A percentile compares a stretch with the other conserved stretches of the same genome.
Evolutionary conservation across 2,113 vertebrate species (phyloP).

Genomic region (Cinclus mexicanus): DNA sequence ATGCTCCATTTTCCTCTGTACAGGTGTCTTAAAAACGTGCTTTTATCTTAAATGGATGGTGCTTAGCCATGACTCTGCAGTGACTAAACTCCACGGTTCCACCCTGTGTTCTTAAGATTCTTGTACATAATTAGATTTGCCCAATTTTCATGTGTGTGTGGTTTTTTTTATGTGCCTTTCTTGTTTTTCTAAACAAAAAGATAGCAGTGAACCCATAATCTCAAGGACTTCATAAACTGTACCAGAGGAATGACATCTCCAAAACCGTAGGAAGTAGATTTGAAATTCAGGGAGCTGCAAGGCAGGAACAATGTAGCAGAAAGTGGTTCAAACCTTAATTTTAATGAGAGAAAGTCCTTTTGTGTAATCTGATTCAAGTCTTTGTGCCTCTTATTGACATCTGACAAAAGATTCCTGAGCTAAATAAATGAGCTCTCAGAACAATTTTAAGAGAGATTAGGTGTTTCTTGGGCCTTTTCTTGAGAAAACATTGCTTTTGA

Average conservation of each 20-base stretch:
- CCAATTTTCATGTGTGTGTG: not conserved
- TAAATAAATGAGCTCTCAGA: slow-evolving; percentile 26
- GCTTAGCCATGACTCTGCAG: not conserved
- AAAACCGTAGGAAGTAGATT: not conserved
- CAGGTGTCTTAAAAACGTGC: not conserved
- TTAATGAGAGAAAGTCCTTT: not conserved
- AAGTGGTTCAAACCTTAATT: not conserved
- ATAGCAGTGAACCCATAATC: not conserved
- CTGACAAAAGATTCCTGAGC: slow-evolving; percentile 4
- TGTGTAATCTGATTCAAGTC: not conserved
- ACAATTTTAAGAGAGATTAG: not conserved
- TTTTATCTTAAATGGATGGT: not conserved
- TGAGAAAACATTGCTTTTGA: slow-evolving; percentile 1
- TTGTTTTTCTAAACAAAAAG: not conserved
- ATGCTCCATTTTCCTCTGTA: not conserved
- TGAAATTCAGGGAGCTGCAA: not conserved
- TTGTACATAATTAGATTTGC: not conserved
- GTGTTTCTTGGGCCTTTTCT: not conserved
- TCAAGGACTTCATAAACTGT: not conserved
- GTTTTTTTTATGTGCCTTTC: not conserved
- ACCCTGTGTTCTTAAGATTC: not conserved
- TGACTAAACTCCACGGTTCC: not conserved
- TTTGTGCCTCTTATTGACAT: not conserved
- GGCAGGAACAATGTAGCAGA: not conserved
- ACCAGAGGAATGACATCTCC: not conserved